Evolutionary conservation across 2,888 invertebrate species (phyloP), one percentile per base, ranked within the genome.

Genomic region (Empis stercorea): DNA sequence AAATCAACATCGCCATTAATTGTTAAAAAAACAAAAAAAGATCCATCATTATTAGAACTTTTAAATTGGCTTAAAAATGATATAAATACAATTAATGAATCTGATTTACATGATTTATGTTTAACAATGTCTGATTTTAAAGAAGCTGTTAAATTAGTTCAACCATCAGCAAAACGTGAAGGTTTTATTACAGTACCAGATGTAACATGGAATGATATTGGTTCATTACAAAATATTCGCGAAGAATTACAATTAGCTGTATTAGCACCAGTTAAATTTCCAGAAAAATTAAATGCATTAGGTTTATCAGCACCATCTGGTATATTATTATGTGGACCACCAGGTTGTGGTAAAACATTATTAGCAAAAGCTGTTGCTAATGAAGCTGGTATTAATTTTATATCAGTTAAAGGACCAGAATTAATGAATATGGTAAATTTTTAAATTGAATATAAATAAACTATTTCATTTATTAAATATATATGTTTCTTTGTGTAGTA

Each of bases 381-480:
- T 71, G 97, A 99, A 71, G 93, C 96, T 36, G 95, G 95, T 30
- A 89, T 99, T 37, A 99, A 97, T 71, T 99, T 99, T 59, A 94
- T 99, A 58, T 94, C 95, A 9, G 95, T 99, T 1, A 99, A 97
- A 72, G 99, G 99, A 14, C 97, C 99, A 1, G 99, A 99, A 70
- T 71, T 99, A 46, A 74, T 99, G 48, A 97, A 94, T 63, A 99
- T 97, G 97, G 88, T 88, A 68, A 70, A 63, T 41, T 20, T 2
- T 3, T 4, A 2, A 9, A 11, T 20, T 9, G 23, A 27, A 10
- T n/a, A n/a, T n/a, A 20, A 10, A 17, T 32, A 14, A 11, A 10
- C 10, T 2, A 15, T 14, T 20, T 13, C 23, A 39, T 39, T 17
- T 6, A 10, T 16, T 13, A 10, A 10, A 13, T 2, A n/a, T n/a